phyloP scores from a whole-genome alignment of 1,140 invertebrate species.

The Zaprionus nigranus region DNA sequence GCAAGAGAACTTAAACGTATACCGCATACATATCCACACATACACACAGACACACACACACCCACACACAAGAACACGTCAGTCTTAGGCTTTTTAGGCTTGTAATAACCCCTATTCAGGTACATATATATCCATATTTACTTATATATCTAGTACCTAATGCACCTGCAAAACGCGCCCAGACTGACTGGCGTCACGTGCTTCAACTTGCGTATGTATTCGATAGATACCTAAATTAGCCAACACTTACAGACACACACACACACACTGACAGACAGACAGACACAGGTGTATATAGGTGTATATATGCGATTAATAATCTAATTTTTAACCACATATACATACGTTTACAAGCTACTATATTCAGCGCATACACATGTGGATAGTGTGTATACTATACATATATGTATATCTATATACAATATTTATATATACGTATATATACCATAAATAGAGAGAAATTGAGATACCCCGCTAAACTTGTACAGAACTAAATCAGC shows the following conservation, averaged over 20 bases:
- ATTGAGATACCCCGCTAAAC: not conserved
- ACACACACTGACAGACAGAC: not conserved
- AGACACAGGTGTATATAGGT: slow-evolving; percentile 16
- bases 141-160: slow-evolving; percentile 31
- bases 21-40: slow-evolving; percentile 53
- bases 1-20: slow-evolving; percentile 46
- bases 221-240: slow-evolving; percentile 14
- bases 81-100: slow-evolving; percentile 24
- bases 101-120: slow-evolving; percentile 18
- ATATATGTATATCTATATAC: slow-evolving; percentile 30
- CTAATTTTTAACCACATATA: slow-evolving; percentile 48
- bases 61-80: slow-evolving; percentile 1
- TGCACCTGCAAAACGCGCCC: slow-evolving; percentile 13
- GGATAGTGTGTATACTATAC: slow-evolving; percentile 3
- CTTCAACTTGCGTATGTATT: slow-evolving; percentile 6
- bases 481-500: slow-evolving; percentile 14
- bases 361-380: slow-evolving; percentile 34
- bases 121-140: slow-evolving; percentile 17
- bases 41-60: slow-evolving; percentile 23
- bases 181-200: not conserved
- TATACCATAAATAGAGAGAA: slow-evolving; percentile 19
- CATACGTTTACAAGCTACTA: slow-evolving; percentile 38
- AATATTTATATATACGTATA: slow-evolving; percentile 32
- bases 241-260: slow-evolving; percentile 18
- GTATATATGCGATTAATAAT: slow-evolving; percentile 37